These are phyloP conservation scores for Orycteropus afer DNA, from an alignment of 2,113 vertebrate species.

Conservation along the genomic window DNA sequence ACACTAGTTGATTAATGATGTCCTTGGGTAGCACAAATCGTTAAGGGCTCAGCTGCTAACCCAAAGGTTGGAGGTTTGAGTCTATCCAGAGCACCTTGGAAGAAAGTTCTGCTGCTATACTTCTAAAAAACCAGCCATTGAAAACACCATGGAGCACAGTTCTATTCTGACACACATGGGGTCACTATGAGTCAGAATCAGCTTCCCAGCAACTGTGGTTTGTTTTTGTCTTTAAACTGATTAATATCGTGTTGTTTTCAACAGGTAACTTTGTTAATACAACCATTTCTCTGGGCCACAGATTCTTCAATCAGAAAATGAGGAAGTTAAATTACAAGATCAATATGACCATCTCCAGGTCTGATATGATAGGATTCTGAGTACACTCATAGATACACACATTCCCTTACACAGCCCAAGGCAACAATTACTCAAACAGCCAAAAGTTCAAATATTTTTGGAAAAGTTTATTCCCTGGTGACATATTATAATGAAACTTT, in stretches of 20 bases:
- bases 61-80: not conserved
- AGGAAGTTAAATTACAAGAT: not conserved
- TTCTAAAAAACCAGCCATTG: not conserved
- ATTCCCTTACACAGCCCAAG: not conserved
- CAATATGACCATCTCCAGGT: not conserved
- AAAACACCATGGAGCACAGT: not conserved
- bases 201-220: not conserved
- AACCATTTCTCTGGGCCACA: not conserved
- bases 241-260: not conserved
- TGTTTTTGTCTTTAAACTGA: not conserved
- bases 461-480: not conserved
- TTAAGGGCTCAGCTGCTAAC: not conserved
- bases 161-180: not conserved
- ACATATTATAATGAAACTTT: not conserved
- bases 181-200: not conserved
- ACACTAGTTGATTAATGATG: not conserved
- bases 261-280: not conserved
- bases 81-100: not conserved
- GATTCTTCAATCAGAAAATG: not conserved
- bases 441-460: not conserved
- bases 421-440: not conserved
- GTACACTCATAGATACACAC: not conserved
- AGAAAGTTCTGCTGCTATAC: not conserved
- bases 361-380: not conserved
- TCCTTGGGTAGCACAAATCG: not conserved